These are phyloP conservation scores for Colaptes auratus DNA, from an alignment of 2,113 vertebrate genomes.

Conservation along the genomic window DNA sequence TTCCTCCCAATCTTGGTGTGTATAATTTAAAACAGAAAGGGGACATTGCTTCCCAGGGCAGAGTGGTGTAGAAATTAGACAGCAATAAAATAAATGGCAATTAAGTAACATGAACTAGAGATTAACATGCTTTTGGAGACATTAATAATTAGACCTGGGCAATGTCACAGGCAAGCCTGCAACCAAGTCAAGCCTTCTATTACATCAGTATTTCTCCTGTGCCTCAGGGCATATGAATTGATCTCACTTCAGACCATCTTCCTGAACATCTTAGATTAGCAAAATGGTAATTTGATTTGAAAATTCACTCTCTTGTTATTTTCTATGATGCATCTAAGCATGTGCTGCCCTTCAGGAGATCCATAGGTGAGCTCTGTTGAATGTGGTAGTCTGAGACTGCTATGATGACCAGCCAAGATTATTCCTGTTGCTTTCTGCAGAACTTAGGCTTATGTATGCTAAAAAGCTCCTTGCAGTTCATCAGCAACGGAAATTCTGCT, in stretches of 20 bases:
- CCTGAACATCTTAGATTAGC: not conserved
- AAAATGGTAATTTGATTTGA: not conserved
- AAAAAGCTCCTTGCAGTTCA: not conserved
- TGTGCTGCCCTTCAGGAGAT: not conserved
- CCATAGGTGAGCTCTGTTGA: fast-evolving
- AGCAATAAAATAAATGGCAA: not conserved
- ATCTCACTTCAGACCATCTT: not conserved
- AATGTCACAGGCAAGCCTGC: not conserved
- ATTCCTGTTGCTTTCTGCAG: not conserved
- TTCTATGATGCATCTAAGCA: not conserved
- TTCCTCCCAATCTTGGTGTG: not conserved
- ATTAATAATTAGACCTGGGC: not conserved
- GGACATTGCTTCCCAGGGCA: not conserved
- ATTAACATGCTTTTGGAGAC: not conserved
- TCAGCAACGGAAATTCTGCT: not conserved
- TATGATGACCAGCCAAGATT: not conserved
- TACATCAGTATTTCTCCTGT: not conserved
- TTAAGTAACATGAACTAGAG: not conserved
- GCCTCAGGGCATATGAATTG: not conserved
- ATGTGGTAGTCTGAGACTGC: not conserved
- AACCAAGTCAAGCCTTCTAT: not conserved
- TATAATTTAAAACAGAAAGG: not conserved
- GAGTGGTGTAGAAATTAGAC: not conserved
- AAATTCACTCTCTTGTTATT: not conserved
- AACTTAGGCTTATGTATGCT: not conserved